Evolutionary conservation across 2,888 invertebrate genomes (phyloP), one percentile per base, ranked within the genome.

Genomic region (Drosophila melanosoma): DNA sequence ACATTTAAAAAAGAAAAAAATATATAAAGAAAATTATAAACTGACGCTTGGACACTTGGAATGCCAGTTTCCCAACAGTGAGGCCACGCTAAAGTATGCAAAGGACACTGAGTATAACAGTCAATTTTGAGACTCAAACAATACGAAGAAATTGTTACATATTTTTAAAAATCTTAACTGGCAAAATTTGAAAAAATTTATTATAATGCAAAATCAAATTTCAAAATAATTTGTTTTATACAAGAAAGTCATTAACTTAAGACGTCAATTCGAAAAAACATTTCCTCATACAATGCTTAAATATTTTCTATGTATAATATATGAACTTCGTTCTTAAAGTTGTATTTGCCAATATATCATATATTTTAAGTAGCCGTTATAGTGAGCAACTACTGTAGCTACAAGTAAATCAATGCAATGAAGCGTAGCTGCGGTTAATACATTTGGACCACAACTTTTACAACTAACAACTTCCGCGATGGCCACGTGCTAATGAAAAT

Each of bases 361-460:
- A 11, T 23, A 23, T 54, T 49, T 36, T 12, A n/a, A 17, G 12
- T 7, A n/a, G 17, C 51, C 57, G 29, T 7, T 61, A 11, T 54
- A 62, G 0, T 17, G 58, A 40, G 17, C 52, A 29, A 48, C 15
- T 38, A 87, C 85, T 87, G 72, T 89, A 52, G 29, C 45, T 61
- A 33, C 68, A 83, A 74, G 90, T 70, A 90, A 74, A 74, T 53
- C 66, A 70, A 71, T 66, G 74, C 87, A 89, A 78, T 90, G 79
- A 57, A 82, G 90, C 87, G 87, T 89, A 69, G 69, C 70, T 85
- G 90, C 89, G 89, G 87, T 89, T 89, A 66, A 77, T 74, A 85
- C 69, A 76, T 81, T 68, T 86, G 90, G 89, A 87, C 83, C 89
- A 87, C 78, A 77, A 63, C 59, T 62, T 57, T 77, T 53, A 57